Base-by-base conservation (phyloP, 1,140 invertebrate species). In the Hycleus cichorii region DNA sequence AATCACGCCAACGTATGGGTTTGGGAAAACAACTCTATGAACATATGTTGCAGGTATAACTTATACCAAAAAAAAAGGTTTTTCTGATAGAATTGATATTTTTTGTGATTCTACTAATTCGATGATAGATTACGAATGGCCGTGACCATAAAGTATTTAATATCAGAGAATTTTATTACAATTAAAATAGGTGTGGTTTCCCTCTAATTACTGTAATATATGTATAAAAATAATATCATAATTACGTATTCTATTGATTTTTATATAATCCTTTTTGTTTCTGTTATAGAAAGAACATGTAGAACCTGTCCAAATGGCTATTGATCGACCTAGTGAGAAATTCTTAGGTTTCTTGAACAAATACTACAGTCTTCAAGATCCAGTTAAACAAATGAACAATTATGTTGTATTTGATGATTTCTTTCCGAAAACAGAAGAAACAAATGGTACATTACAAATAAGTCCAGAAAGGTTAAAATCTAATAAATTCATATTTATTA, bases 301-400 rank as follows among this genome's bases (percentile, higher is more conserved):
- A 11, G 72, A 74, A 25, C 83, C 89, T 0, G 72, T 82, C 0
- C 84, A 91, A 72, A 75, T 95, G 54, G 92, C 93, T 0, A 89
- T 97, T 60, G 93, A 97, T 73, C 80, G 90, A 50, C 94, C 94
- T 0, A 95, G 92, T 0, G 81, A 85, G 27, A 95, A 95, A 72
- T 88, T 95, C 64, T 76, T 92, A 40, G 81, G 80, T 12, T 97
- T 97, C 72, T 74, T 97, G 1, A 76, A 77, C 8, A 94, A 93
- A 72, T 87, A 95, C 74, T 96, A 94, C 69, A 78, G 78, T 44
- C 77, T 94, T 4, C 74, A 75, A 26, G 77, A 79, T 47, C 81
- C 84, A 12, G 84, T 93, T 64, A 85, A 85, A 7, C 91, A 94
- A 72, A 84, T 87, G 53, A 93, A 94, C 71, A 93, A 93, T 73